phyloP scores from a whole-genome alignment of 1,140 invertebrate species.

The Scaptomyza graminum region DNA sequence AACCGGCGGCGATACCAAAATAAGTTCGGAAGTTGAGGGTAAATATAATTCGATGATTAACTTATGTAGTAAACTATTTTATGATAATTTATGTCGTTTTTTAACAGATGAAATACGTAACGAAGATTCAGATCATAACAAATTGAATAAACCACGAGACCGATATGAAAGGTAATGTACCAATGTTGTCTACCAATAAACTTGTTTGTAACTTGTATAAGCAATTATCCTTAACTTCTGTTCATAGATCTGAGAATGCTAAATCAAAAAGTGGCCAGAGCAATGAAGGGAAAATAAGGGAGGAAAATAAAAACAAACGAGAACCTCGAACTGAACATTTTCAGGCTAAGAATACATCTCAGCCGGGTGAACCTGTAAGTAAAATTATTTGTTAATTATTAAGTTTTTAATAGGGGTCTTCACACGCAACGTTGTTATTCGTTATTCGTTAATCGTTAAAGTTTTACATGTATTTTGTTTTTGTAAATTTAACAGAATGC shows the following conservation, averaged over 20 bases:
- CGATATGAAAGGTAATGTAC: slow-evolving; percentile 49
- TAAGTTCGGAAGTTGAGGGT: slow-evolving; percentile 22
- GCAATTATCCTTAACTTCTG: neutral
- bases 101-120: slow-evolving; percentile 46
- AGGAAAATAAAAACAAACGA: slow-evolving; percentile 56
- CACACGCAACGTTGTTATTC: no score
- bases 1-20: slow-evolving; percentile 47
- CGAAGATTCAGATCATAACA: slow-evolving; percentile 45
- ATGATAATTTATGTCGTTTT: neutral
- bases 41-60: neutral
- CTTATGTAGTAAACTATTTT: neutral
- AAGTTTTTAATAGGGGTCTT: no score
- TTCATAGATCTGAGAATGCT: slow-evolving; percentile 40
- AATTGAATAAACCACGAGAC: slow-evolving; percentile 48
- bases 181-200: no score
- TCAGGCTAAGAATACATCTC: slow-evolving; percentile 50
- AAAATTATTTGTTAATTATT: slow-evolving; percentile 5
- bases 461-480: no score
- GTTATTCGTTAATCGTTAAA: no score
- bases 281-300: slow-evolving; percentile 45
- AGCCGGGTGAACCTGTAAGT: slow-evolving; percentile 60
- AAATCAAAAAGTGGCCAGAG: slow-evolving; percentile 29
- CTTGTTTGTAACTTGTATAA: no score
- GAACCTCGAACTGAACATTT: slow-evolving; percentile 49
- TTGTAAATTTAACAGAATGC: no score